phyloP scores from a whole-genome alignment of 2,797 vertebrate genomes.

The Gymnopithys bicolor region DNA sequence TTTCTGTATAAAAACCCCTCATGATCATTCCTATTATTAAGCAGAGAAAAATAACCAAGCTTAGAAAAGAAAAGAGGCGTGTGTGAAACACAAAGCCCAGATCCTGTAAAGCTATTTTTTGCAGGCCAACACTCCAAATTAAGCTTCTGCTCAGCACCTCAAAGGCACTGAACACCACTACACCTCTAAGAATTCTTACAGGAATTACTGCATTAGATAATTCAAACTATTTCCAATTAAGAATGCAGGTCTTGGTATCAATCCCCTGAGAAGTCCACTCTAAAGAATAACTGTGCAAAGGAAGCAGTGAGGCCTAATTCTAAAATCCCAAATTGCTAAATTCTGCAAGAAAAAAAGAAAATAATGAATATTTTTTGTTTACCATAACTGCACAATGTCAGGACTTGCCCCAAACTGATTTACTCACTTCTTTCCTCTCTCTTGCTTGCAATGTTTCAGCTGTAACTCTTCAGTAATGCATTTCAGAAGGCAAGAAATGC shows the following conservation, averaged over 20 bases:
- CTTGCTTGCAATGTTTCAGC: background rate
- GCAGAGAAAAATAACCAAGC: background rate
- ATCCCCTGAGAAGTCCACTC: background rate
- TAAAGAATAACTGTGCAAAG: background rate
- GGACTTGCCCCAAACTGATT: background rate
- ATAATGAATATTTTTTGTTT: background rate
- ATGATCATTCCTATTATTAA: background rate
- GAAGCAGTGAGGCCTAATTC: background rate
- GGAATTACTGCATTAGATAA: background rate
- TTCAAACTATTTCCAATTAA: background rate
- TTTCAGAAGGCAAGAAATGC: constrained; percentile 9
- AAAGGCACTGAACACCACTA: background rate
- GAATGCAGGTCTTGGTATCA: background rate
- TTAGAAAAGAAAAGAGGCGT: background rate
- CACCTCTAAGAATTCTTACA: background rate
- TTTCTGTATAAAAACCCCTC: rapidly evolving
- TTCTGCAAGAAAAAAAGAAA: background rate
- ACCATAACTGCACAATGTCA: background rate
- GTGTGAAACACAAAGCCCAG: background rate
- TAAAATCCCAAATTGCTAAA: background rate
- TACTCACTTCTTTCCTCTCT: background rate
- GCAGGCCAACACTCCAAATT: background rate
- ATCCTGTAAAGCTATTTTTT: background rate
- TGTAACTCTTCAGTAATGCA: background rate
- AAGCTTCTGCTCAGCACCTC: background rate